Evolutionary conservation across 2,113 vertebrate species (phyloP), one percentile per base, ranked within the genome.

Genomic region (Eptatretus burgeri): DNA sequence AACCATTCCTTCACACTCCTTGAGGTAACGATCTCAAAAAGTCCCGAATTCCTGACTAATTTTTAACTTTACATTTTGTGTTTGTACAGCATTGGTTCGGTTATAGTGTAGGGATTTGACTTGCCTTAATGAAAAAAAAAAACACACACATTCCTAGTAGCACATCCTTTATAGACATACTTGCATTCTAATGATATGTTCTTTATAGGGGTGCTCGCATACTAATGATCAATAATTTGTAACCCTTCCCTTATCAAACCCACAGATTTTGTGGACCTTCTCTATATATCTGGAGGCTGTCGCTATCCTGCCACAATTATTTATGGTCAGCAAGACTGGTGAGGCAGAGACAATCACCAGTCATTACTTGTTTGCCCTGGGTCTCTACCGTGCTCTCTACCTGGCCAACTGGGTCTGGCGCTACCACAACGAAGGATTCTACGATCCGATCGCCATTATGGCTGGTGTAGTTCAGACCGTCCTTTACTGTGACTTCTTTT

Each of bases 401-500:
- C 72, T 77, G 64, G 72, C 75, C 68, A 77, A 77, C 65, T 77
- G 76, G 76, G 73, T 77, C 64, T 77, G 73, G 74, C 74, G 75
- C 62, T 77, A 76, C 65, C 72, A 76, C 66, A 72, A 71, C 5
- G 76, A 77, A 64, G 74, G 72, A 19, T 76, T 76, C 68, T 77
- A 75, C 5, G 76, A 77, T 66, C 74, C 76, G 63, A 76, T 76
- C 2, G 76, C 73, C 65, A 75, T 76, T 1, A 74, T 77, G 66
- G 76, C 76, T 0, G 76, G 76, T 66, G 70, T 77, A 53, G 76
- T 77, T n/a, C 75, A 76, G 70, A 76, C 75, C 0, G 70, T 77
- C 51, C 74, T 77, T 5, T 77, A 76, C 69, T 77, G 76, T 5
- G 76, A 77, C 64, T 77, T 77, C 72, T 77, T 77, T 70, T 77